Conservation (phyloP, 2,113 vertebrate species). For the Nipponia nippon region DNA sequence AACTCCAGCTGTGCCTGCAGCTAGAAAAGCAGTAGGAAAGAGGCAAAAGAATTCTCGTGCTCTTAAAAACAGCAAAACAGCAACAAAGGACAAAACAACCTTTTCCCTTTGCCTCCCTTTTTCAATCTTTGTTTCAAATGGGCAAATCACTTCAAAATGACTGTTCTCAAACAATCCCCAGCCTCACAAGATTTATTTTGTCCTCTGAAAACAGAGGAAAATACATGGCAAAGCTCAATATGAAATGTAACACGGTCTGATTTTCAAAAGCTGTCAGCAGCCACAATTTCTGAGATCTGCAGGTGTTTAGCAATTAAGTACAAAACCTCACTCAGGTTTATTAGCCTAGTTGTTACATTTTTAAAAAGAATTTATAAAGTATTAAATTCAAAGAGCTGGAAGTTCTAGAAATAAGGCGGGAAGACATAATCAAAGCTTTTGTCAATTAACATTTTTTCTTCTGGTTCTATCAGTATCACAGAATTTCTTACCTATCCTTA, state of each 20-base stretch:
- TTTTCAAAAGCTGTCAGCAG: not conserved
- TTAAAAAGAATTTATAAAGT: not conserved
- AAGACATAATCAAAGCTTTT: not conserved
- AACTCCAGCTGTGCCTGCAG: conserved; percentile 11
- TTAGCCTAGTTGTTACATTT: not conserved
- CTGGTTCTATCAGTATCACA: not conserved
- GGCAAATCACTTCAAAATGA: conserved; percentile 16
- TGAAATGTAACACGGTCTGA: not conserved
- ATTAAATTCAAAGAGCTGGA: not conserved
- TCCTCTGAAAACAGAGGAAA: not conserved
- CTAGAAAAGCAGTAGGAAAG: not conserved
- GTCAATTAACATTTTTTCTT: not conserved
- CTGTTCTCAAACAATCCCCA: not conserved
- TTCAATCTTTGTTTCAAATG: conserved; percentile 37
- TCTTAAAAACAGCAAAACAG: not conserved
- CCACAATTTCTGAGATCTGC: not conserved
- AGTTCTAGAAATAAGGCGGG: not conserved
- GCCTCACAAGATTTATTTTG: not conserved
- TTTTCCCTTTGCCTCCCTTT: not conserved
- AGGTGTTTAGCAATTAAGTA: not conserved
- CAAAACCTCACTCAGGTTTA: not conserved
- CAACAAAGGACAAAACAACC: conserved; percentile 14
- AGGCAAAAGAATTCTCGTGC: not conserved
- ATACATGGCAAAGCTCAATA: not conserved
- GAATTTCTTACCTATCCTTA: not conserved